These are phyloP conservation scores for Micronycteris hirsuta DNA, from an alignment of 2,113 vertebrate species.

Conservation along the genomic window DNA sequence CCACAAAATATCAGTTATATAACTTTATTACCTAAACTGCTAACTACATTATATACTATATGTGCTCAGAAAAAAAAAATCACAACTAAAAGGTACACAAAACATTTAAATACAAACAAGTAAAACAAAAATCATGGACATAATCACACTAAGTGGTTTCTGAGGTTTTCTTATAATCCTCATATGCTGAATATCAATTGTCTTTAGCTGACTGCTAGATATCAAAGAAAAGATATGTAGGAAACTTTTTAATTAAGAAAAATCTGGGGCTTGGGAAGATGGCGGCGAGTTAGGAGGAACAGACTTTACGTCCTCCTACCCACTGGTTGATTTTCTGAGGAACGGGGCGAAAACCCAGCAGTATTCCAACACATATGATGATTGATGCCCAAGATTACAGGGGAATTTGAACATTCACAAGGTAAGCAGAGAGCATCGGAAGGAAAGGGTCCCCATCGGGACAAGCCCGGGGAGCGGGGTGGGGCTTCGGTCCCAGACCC, in stretches of 20 bases:
- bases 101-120: not conserved
- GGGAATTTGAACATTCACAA: too few species aligned
- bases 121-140: not conserved
- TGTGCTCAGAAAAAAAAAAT: not conserved
- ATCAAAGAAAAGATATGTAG: not conserved
- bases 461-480: too few species aligned
- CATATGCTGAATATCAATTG: not conserved
- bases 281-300: too few species aligned
- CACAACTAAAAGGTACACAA: not conserved
- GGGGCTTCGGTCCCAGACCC: too few species aligned
- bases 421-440: too few species aligned
- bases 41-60: not conserved
- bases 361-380: too few species aligned
- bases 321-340: too few species aligned
- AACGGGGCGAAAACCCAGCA: too few species aligned
- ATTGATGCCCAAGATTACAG: too few species aligned
- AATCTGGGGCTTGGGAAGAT: too few species aligned
- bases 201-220: not conserved
- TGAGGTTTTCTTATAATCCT: not conserved
- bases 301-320: too few species aligned
- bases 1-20: not conserved
- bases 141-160: not conserved
- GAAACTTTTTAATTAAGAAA: not conserved
- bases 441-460: too few species aligned
- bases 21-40: not conserved